Evolutionary conservation across 1,140 invertebrate species (phyloP).

Genomic region (Trichonephila inaurata): DNA sequence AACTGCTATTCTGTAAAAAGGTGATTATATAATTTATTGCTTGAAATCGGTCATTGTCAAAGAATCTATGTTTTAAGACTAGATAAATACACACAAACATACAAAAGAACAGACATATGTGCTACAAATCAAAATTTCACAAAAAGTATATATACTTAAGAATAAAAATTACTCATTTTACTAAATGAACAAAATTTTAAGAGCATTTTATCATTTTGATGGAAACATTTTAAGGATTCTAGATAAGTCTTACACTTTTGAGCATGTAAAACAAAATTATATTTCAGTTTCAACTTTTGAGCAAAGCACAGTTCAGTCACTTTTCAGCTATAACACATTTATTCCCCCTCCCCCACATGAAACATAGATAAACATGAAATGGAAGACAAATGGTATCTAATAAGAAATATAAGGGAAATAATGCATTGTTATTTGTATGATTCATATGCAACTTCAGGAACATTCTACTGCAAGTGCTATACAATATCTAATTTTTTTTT

Average conservation of each 20-base stretch:
- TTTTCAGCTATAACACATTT: constrained; percentile 38
- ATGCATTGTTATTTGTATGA: neutral
- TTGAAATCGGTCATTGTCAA: neutral
- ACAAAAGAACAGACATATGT: neutral
- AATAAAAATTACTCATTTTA: neutral
- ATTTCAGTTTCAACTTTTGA: constrained; percentile 23
- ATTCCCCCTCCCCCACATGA: neutral
- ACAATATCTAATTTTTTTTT: neutral
- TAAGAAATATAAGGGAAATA: neutral
- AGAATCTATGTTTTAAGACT: constrained; percentile 2
- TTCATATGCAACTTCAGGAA: neutral
- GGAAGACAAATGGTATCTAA: constrained; percentile 50
- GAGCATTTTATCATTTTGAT: neutral
- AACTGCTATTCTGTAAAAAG: neutral
- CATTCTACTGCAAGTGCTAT: neutral
- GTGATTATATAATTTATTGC: neutral
- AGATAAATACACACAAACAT: constrained; percentile 29
- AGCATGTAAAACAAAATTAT: neutral
- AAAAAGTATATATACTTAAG: neutral
- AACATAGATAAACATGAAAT: constrained; percentile 26
- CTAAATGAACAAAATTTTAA: neutral
- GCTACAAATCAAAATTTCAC: neutral
- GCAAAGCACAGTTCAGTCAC: constrained; percentile 42
- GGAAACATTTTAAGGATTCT: neutral
- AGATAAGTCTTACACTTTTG: neutral